Conservation (phyloP, 2,888 invertebrate genomes). For the Drepana falcataria region DNA sequence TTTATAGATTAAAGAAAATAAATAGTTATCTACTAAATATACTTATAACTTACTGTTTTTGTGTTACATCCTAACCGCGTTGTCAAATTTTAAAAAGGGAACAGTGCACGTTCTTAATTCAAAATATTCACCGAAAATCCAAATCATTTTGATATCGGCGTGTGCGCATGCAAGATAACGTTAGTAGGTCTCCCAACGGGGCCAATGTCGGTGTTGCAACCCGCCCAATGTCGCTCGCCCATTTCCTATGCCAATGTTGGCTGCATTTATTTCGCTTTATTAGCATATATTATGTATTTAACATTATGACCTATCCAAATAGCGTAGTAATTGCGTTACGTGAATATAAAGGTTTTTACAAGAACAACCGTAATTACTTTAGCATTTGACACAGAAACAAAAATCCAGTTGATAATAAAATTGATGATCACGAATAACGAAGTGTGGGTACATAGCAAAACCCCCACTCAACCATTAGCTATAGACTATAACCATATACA, state of each 20-base stretch:
- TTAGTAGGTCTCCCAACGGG: conserved; percentile 66
- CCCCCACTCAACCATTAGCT: background rate
- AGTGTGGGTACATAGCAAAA: background rate
- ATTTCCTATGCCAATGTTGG: conserved; percentile 45
- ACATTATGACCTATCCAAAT: background rate
- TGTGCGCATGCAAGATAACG: conserved; percentile 56
- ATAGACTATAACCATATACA: background rate
- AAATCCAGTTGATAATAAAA: too few relatives aligned
- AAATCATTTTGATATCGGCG: conserved; percentile 12
- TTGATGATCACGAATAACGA: too few relatives aligned
- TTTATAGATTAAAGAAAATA: too few relatives aligned
- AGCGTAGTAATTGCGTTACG: background rate
- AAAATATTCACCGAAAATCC: background rate
- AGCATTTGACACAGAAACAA: too few relatives aligned
- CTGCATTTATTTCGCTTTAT: conserved; percentile 3
- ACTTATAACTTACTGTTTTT: too few relatives aligned
- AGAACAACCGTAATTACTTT: too few relatives aligned
- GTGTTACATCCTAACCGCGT: too few relatives aligned
- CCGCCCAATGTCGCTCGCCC: conserved; percentile 57
- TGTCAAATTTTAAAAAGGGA: too few relatives aligned
- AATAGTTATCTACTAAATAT: too few relatives aligned
- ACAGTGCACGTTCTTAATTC: background rate
- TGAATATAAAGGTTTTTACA: background rate
- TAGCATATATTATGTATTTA: background rate
- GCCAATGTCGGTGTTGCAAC: conserved; percentile 75